Evolutionary conservation across 2,888 invertebrate species (phyloP).

Genomic region (Sarcophaga caerulescens): DNA sequence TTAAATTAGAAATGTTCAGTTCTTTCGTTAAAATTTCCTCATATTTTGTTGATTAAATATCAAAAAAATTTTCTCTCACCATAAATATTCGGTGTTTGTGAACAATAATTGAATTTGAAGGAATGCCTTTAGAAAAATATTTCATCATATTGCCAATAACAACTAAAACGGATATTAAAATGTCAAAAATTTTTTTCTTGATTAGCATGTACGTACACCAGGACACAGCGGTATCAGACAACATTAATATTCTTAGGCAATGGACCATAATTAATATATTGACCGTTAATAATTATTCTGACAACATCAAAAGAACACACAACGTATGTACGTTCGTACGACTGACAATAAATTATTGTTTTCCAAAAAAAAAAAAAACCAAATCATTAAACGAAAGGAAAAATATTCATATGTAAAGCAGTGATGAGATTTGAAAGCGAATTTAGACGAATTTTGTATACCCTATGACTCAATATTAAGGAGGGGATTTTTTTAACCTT

Average conservation of each 20-base stretch:
- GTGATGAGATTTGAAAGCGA: not conserved
- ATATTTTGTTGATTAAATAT: too few relatives aligned
- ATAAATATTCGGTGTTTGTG: too few relatives aligned
- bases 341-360: constrained; percentile 24
- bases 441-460: not conserved
- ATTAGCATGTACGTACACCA: constrained; percentile 23
- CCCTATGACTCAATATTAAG: not conserved
- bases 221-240: not conserved
- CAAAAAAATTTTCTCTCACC: too few relatives aligned
- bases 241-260: constrained; percentile 47
- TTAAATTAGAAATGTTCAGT: too few relatives aligned
- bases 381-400: constrained; percentile 7
- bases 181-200: constrained; percentile 45
- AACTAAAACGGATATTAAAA: constrained; percentile 54
- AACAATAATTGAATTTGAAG: constrained; percentile 34
- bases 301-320: constrained; percentile 58
- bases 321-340: not conserved
- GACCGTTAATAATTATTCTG: constrained; percentile 63
- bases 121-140: constrained; percentile 8
- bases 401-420: not conserved
- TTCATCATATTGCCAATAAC: constrained; percentile 11
- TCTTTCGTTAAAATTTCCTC: too few relatives aligned
- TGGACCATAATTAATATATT: constrained; percentile 58
- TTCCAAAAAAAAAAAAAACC: constrained; percentile 19
- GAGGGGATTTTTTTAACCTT: too few relatives aligned